Evolutionary conservation across 2,797 vertebrate genomes (phyloP), one percentile per base, ranked within the genome.

Genomic region (Crotalus adamanteus): DNA sequence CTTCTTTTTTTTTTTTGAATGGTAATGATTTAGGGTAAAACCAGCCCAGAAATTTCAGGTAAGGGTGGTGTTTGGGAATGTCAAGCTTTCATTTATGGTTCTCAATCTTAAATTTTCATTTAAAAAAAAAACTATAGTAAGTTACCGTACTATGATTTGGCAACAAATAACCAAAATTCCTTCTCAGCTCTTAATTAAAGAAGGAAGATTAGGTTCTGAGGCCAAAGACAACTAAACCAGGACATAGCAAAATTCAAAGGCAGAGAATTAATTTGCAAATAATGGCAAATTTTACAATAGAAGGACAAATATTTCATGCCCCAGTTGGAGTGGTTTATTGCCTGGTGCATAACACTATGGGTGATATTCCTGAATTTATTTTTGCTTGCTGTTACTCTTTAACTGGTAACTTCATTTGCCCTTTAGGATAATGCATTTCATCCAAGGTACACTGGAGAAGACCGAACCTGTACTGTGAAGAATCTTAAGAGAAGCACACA

Each of bases 401-500:
- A 87, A 93, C 65, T 78, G 86, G 3, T 69, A 14, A n/a, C 51
- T 55, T 47, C 56, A 95, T 97, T 97, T 95, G 37, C 65, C 93
- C 95, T 96, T 94, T 97, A 99, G 99, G 99, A 98, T 97, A 98
- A 98, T n/a, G 98, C 98, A 97, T 99, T 99, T 98, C 98, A 99
- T 96, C 97, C 98, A 88, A 99, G 98, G 97, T 99, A 99, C 98
- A 99, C 98, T 98, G 99, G 99, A 98, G 98, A 99, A 97, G 99
- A 99, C 97, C 97, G 99, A 97, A 98, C 98, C 96, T 99, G 98
- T 98, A 99, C 98, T 98, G 98, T 99, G 98, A 99, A 99, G 97
- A 98, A 98, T 96, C 98, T 99, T 97, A 98, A 98, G 98, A 99
- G 99, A 98, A 99, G 98, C 97, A 99, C 99, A 65, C 99, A 99